Conservation (phyloP, 1,140 invertebrate genomes). For the Drosophila ironensis region DNA sequence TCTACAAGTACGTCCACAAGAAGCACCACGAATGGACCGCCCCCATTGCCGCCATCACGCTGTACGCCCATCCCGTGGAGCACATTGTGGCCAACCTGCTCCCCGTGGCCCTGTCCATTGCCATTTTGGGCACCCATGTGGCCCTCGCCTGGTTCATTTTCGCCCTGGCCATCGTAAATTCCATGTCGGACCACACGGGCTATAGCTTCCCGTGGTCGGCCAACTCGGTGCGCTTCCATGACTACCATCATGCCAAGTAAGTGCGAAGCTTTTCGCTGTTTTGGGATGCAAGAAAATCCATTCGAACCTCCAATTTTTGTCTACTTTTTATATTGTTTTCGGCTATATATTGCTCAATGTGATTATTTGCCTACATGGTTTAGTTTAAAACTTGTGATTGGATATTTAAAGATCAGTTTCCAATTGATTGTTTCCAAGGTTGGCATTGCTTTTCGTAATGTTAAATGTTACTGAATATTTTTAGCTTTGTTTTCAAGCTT, state of each 20-base stretch:
- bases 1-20: conserved; percentile 94
- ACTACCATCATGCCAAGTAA: conserved; percentile 94
- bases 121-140: conserved; percentile 90
- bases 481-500: too few relatives aligned
- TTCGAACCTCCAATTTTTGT: too few relatives aligned
- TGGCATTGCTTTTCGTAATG: too few relatives aligned
- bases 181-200: conserved; percentile 92
- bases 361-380: too few relatives aligned
- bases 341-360: background rate
- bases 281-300: too few relatives aligned
- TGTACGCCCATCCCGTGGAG: conserved; percentile 94
- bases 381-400: too few relatives aligned
- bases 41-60: conserved; percentile 89
- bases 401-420: too few relatives aligned
- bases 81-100: conserved; percentile 91
- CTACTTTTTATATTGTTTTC: background rate
- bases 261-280: conserved; percentile 4
- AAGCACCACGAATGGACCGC: conserved; percentile 93
- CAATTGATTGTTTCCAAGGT: too few relatives aligned
- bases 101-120: conserved; percentile 90
- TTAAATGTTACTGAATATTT: too few relatives aligned
- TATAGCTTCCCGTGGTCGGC: conserved; percentile 94
- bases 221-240: conserved; percentile 91
- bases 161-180: conserved; percentile 88
- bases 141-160: conserved; percentile 91